phyloP scores from a whole-genome alignment of 2,113 vertebrate species.

The Zapus hudsonius region DNA sequence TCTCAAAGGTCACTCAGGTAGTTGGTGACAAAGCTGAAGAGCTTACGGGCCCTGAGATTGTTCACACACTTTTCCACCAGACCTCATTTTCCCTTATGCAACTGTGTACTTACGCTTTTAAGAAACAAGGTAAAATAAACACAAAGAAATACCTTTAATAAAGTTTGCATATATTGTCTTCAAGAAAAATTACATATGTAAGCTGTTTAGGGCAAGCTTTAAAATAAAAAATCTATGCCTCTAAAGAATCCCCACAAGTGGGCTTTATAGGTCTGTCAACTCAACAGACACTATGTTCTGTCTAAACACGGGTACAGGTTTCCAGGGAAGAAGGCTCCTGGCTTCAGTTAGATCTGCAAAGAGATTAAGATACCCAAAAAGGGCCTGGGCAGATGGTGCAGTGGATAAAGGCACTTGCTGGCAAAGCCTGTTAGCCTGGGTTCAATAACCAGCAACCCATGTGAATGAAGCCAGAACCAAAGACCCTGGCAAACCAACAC shows the following conservation, averaged over 20 bases:
- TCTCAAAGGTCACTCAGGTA: neutral
- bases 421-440: too few species aligned
- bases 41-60: neutral
- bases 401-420: too few species aligned
- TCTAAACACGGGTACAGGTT: neutral
- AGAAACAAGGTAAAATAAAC: constrained; percentile 55
- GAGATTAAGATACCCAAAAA: constrained; percentile 34
- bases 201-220: constrained; percentile 29
- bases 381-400: neutral
- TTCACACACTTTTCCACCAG: neutral
- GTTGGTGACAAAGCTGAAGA: neutral
- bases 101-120: constrained; percentile 11
- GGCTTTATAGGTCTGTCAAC: neutral
- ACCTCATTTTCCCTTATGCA: neutral
- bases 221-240: constrained; percentile 23
- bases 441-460: too few species aligned
- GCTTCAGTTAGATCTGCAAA: neutral
- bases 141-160: neutral
- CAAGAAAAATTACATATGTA: constrained; percentile 34
- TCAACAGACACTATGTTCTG: neutral
- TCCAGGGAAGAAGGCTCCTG: neutral
- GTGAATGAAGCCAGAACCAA: too few species aligned
- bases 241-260: neutral
- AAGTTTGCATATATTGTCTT: constrained; percentile 27
- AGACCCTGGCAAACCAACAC: too few species aligned